Base-by-base conservation (phyloP, 2,888 invertebrate species). In the Drosophila kanekoi region DNA sequence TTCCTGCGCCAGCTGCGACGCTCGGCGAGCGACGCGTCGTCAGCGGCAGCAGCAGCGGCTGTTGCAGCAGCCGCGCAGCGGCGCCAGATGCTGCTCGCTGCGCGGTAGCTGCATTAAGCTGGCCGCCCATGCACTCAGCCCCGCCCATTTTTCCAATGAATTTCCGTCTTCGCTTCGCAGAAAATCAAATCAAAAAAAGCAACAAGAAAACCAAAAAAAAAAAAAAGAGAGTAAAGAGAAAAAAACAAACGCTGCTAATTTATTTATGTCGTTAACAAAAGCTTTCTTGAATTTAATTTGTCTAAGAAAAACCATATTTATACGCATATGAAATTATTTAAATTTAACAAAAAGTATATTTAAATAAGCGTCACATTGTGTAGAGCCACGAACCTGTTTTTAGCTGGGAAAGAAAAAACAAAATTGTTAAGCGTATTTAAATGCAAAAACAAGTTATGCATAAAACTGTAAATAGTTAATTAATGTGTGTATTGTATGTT, bases 261-360 rank as follows among this genome's bases (percentile, higher is more conserved):
- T 81, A 72, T 81, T 78, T 82, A 72, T 65, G 70, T 68, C 77
- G 72, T 77, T 80, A 89, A 83, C 73, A 77, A 84, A 88, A 89
- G 89, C 88, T 89, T 82, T 86, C 73, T 79, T 82, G 64, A 75
- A 89, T 88, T 88, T 88, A 74, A 86, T 86, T 86, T 89, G 77
- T 81, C 72, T 63, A 72, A 74, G 64, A 47, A 54, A 47, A 81
- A 48, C 45, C 51, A 53, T 62, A 77, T 62, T 62, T 53, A 63
- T 66, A 66, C 60, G 60, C 77, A 61, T 77, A 28, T 28, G 2
- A 60, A 62, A 53, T 60, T 66, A 65, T 75, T 61, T 65, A 68
- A 63, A 67, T 61, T 66, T 58, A 66, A 35, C 52, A 47, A 58
- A 33, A 44, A 9, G 35, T 52, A 44, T 51, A 58, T 37, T 62